Conservation (phyloP, 2,113 vertebrate species). For the Cephalopholis sonnerati region DNA sequence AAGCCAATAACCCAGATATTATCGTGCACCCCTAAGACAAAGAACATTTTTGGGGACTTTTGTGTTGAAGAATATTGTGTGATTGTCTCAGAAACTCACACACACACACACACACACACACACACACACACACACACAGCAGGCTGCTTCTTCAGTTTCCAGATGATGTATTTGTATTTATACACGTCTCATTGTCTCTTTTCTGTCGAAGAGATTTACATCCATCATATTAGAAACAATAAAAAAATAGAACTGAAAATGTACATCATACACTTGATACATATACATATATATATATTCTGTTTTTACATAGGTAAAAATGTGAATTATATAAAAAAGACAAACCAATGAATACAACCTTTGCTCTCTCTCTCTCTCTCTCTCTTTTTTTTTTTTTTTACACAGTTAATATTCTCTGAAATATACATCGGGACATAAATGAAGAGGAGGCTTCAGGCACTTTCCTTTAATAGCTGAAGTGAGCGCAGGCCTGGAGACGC, state of each 20-base stretch:
- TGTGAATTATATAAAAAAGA: slow-evolving; percentile 85
- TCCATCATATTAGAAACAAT: slow-evolving; percentile 95
- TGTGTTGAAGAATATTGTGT: background rate
- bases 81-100: background rate
- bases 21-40: background rate
- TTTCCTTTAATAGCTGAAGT: slow-evolving; percentile 90
- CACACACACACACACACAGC: slow-evolving; percentile 9
- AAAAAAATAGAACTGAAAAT: slow-evolving; percentile 89
- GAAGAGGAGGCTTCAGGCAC: slow-evolving; percentile 91
- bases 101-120: background rate
- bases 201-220: slow-evolving; percentile 87
- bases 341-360: slow-evolving; percentile 78
- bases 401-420: slow-evolving; percentile 77
- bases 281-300: slow-evolving; percentile 35
- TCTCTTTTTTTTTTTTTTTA: slow-evolving; percentile 4
- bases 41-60: background rate
- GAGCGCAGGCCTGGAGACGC: slow-evolving; percentile 84
- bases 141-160: slow-evolving; percentile 34
- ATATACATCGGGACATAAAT: slow-evolving; percentile 87
- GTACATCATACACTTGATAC: slow-evolving; percentile 93
- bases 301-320: slow-evolving; percentile 90
- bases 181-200: slow-evolving; percentile 77
- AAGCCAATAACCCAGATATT: no score
- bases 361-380: slow-evolving; percentile 67
- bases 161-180: slow-evolving; percentile 88